Evolutionary conservation across 2,888 invertebrate genomes (phyloP).

Genomic region (Scrobipalpa costella): DNA sequence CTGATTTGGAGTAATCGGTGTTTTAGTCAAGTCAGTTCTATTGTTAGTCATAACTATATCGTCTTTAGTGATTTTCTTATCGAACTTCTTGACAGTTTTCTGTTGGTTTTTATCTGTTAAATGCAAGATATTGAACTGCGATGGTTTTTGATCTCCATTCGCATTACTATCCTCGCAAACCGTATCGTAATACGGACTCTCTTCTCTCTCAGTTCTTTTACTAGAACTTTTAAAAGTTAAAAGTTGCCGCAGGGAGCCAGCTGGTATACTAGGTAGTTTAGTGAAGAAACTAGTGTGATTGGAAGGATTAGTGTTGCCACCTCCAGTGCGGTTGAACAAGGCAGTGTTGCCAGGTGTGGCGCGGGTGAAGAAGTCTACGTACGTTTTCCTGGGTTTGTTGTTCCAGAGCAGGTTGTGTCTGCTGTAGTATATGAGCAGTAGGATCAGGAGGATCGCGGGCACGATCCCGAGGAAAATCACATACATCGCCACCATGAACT

Average conservation of each 20-base stretch:
- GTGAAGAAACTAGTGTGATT: constrained; percentile 12
- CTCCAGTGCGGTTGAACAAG: neutral
- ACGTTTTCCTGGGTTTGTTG: constrained; percentile 72
- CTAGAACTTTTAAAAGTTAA: constrained; percentile 16
- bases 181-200: constrained; percentile 22
- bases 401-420: constrained; percentile 84
- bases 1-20: constrained; percentile 32
- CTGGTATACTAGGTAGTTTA: neutral
- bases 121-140: constrained; percentile 34
- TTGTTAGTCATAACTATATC: constrained; percentile 58
- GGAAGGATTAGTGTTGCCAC: neutral
- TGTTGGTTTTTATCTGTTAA: constrained; percentile 36
- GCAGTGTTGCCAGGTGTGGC: neutral
- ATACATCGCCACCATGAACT: constrained; percentile 90
- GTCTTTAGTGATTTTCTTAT: constrained; percentile 62
- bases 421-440: constrained; percentile 88
- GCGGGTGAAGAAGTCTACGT: constrained; percentile 57
- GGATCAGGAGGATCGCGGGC: constrained; percentile 84
- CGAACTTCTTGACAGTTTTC: constrained; percentile 47
- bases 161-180: constrained; percentile 25
- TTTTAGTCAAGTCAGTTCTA: constrained; percentile 36
- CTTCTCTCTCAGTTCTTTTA: constrained; percentile 12
- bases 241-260: neutral
- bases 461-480: constrained; percentile 93
- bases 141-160: constrained; percentile 30